phyloP scores from a whole-genome alignment of 2,888 invertebrate species.

The Pyrrhia umbra region DNA sequence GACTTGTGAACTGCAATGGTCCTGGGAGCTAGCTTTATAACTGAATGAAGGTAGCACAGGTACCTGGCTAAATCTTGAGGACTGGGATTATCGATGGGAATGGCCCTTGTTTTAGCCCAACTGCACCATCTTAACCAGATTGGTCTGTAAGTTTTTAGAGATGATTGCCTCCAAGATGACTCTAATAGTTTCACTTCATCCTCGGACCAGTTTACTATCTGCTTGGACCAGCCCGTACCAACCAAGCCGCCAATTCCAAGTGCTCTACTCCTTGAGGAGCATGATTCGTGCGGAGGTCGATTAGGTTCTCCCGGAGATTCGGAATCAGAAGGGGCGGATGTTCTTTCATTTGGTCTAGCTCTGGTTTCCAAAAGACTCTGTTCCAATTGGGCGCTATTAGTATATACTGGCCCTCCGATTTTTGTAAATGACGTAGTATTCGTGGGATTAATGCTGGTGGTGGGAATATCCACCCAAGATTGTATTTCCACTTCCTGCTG shows the following conservation, averaged over 20 bases:
- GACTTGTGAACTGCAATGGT: conserved; percentile 52
- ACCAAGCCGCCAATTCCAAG: conserved; percentile 50
- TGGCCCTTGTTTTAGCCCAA: conserved; percentile 23
- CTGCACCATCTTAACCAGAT: conserved; percentile 35
- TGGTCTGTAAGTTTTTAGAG: conserved; percentile 14
- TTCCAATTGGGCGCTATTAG: conserved; percentile 50
- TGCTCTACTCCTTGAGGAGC: conserved; percentile 34
- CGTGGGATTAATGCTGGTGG: conserved; percentile 19
- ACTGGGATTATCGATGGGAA: conserved; percentile 3
- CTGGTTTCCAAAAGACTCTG: conserved; percentile 40
- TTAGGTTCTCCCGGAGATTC: conserved; percentile 27
- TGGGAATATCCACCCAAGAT: conserved; percentile 42
- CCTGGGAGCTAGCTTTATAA: conserved; percentile 23
- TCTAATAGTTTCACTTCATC: conserved; percentile 15
- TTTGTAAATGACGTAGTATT: conserved; percentile 50
- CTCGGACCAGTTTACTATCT: conserved; percentile 8
- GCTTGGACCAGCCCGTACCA: conserved; percentile 49
- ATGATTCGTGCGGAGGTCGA: conserved; percentile 40
- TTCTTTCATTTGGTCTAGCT: conserved; percentile 27
- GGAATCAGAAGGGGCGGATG: conserved; percentile 34
- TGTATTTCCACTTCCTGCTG: conserved; percentile 34
- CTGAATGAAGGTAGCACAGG: conserved; percentile 27
- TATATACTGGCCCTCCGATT: conserved; percentile 35
- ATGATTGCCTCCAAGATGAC: conserved; percentile 44
- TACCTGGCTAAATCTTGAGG: conserved; percentile 21